A percentile compares a stretch with the other conserved stretches of the same genome.
Evolutionary conservation across 2,888 invertebrate species (phyloP).

Genomic region (Onthophagus sagittarius): DNA sequence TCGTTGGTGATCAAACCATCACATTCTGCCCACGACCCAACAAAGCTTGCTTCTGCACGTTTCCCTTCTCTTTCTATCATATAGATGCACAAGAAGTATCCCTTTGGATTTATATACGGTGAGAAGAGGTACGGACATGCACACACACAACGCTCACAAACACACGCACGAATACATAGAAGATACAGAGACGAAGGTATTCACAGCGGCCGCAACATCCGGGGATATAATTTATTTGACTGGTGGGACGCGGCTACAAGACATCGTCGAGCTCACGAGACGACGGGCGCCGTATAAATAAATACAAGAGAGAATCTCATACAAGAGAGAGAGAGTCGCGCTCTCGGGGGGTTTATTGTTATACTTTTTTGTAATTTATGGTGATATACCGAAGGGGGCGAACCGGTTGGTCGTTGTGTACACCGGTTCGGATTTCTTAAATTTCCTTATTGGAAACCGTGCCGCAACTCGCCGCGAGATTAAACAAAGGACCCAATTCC

Average conservation of each 20-base stretch:
- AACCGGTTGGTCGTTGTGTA: neutral
- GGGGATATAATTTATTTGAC: neutral
- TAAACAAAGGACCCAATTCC: neutral
- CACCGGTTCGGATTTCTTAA: neutral
- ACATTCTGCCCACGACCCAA: neutral
- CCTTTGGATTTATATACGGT: neutral
- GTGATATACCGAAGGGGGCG: neutral
- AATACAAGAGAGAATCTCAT: neutral
- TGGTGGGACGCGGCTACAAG: neutral
- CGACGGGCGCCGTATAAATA: neutral
- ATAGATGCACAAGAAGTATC: neutral
- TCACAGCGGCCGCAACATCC: neutral
- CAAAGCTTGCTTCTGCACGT: neutral
- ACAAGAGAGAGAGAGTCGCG: neutral
- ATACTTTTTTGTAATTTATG: neutral
- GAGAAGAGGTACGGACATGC: neutral
- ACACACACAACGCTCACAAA: too few species aligned
- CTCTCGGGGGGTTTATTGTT: neutral
- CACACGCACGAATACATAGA: neutral
- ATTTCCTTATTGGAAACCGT: neutral
- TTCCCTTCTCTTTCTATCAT: neutral
- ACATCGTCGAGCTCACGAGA: neutral
- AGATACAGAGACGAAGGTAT: neutral
- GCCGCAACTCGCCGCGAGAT: neutral
- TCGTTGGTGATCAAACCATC: neutral